Percentiles rank a stretch among this genome's conserved stretches.
phyloP scores from a whole-genome alignment of 2,797 vertebrate genomes.

The Syngnathus rostellatus region DNA sequence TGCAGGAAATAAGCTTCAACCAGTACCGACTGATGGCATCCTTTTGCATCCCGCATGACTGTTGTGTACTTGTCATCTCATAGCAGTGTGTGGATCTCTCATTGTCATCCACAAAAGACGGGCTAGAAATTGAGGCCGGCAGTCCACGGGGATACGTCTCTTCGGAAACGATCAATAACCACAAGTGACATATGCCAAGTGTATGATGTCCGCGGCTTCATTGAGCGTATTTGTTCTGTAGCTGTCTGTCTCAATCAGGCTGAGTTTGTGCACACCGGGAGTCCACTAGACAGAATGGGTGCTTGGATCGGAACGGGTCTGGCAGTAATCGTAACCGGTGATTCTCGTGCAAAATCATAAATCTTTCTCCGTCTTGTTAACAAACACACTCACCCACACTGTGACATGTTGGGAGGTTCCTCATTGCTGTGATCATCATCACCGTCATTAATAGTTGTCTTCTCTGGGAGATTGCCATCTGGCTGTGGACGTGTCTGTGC shows the following conservation, averaged over 20 bases:
- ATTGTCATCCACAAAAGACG: conserved; percentile 42
- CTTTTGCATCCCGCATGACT: conserved; percentile 16
- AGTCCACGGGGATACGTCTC: conserved; percentile 39
- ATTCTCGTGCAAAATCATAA: conserved; percentile 15
- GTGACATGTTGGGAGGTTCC: conserved; percentile 75
- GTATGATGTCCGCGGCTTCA: conserved; percentile 60
- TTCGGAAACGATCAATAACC: conserved; percentile 55
- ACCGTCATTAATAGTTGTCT: conserved; percentile 69
- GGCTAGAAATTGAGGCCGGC: conserved; percentile 15
- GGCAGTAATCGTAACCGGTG: neutral
- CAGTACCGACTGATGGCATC: conserved; percentile 8
- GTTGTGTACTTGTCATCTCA: conserved; percentile 18
- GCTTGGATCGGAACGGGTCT: conserved; percentile 1
- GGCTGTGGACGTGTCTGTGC: conserved; percentile 71
- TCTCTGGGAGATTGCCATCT: conserved; percentile 71
- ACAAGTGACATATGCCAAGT: conserved; percentile 60
- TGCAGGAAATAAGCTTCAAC: conserved; percentile 26
- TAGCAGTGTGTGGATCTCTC: conserved; percentile 4
- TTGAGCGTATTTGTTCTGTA: conserved; percentile 69
- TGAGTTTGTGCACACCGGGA: conserved; percentile 41
- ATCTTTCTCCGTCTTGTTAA: conserved; percentile 10
- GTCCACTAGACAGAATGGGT: conserved; percentile 12
- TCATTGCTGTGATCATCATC: conserved; percentile 76
- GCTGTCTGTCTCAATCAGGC: conserved; percentile 59
- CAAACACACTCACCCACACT: conserved; percentile 79